Conservation (phyloP, 2,113 vertebrate genomes). For the Acrocephalus kingi region DNA sequence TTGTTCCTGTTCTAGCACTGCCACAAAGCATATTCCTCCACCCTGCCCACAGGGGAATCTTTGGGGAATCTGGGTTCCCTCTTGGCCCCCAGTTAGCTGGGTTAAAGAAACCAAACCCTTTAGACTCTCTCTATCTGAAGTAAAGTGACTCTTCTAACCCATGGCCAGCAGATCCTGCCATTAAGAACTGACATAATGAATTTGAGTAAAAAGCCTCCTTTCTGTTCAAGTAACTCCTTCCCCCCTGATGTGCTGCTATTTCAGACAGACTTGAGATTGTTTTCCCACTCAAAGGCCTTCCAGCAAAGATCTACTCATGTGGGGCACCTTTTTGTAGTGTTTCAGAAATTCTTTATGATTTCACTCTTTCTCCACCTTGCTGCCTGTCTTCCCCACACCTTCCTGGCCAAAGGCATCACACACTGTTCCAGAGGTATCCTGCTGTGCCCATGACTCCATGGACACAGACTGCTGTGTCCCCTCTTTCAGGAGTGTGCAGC, state of each 20-base stretch:
- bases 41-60: neutral
- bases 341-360: neutral
- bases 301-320: neutral
- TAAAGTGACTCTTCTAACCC: rapidly evolving
- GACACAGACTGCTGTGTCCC: neutral
- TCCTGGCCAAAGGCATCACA: neutral
- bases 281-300: neutral
- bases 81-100: neutral
- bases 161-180: neutral
- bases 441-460: neutral
- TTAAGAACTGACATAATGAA: neutral
- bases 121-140: neutral
- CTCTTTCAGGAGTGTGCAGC: neutral
- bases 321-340: neutral
- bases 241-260: rapidly evolving
- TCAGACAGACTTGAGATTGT: neutral
- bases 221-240: neutral
- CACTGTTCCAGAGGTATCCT: neutral
- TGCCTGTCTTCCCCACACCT: neutral
- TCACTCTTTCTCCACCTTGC: neutral
- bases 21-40: neutral
- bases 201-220: neutral
- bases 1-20: neutral
- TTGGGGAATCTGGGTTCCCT: neutral
- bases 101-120: neutral